Percentiles rank a stretch among this genome's conserved stretches.
Conservation (phyloP, 1,140 invertebrate species). For the Drosophila mauritiana region DNA sequence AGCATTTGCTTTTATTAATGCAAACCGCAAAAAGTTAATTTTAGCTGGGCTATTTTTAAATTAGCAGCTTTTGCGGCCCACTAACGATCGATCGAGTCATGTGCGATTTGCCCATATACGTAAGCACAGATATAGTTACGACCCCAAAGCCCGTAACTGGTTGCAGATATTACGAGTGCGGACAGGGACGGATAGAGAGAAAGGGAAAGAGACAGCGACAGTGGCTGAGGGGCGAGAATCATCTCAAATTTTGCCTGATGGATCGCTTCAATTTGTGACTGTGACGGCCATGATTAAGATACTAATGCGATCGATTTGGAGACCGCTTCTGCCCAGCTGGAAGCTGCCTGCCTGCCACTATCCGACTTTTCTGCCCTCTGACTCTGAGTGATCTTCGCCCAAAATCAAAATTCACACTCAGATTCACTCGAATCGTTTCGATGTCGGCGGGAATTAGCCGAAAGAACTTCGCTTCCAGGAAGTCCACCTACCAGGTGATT, state of each 20-base stretch:
- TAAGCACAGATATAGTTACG: constrained; percentile 77
- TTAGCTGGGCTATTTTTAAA: constrained; percentile 81
- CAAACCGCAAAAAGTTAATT: constrained; percentile 80
- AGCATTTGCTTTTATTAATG: constrained; percentile 60
- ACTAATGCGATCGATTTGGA: constrained; percentile 77
- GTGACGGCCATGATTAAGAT: constrained; percentile 79
- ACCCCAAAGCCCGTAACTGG: constrained; percentile 61
- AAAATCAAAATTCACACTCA: constrained; percentile 50
- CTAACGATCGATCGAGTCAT: constrained; percentile 71
- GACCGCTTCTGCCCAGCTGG: constrained; percentile 54
- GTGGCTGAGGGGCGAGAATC: constrained; percentile 25
- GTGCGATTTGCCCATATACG: constrained; percentile 65
- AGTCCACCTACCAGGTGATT: constrained; percentile 34
- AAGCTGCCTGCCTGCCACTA: constrained; percentile 53
- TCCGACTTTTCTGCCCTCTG: constrained; percentile 22
- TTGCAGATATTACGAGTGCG: constrained; percentile 56
- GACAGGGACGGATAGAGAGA: constrained; percentile 1
- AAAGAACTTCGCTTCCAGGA: constrained; percentile 65
- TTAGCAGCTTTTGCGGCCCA: constrained; percentile 63
- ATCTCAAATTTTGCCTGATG: constrained; percentile 67
- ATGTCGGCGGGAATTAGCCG: constrained; percentile 23
- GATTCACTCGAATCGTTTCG: constrained; percentile 55
- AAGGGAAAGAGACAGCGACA: constrained; percentile 7
- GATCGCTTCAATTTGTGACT: constrained; percentile 77
- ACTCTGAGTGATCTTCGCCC: constrained; percentile 22